A percentile compares a stretch with the other conserved stretches of the same genome.
Evolutionary conservation across 2,113 vertebrate genomes (phyloP).

Genomic region (Tragulus kanchil): DNA sequence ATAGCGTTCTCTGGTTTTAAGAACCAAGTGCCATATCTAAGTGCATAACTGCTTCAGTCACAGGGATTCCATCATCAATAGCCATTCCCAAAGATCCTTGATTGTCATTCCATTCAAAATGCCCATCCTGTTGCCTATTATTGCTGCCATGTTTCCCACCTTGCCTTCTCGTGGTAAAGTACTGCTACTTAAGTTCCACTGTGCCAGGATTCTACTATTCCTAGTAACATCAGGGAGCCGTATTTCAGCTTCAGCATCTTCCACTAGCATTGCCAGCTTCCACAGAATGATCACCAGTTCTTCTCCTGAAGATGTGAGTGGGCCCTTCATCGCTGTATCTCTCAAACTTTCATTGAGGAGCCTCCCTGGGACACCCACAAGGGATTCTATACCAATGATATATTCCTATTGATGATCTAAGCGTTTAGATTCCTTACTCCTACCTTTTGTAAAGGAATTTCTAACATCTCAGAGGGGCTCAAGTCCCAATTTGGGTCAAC

Average conservation of each 20-base stretch:
- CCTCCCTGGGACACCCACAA: constrained; percentile 6
- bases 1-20: neutral
- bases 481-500: neutral
- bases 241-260: neutral
- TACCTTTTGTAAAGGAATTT: neutral
- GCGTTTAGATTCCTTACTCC: neutral
- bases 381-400: neutral
- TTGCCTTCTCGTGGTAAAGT: neutral
- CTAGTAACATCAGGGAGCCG: neutral
- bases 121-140: neutral
- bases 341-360: neutral
- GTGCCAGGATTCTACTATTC: neutral
- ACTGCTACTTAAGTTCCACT: neutral
- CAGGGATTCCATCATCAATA: neutral
- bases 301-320: neutral
- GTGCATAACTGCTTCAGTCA: neutral
- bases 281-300: neutral
- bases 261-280: neutral
- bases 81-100: neutral
- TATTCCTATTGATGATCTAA: neutral
- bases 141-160: neutral
- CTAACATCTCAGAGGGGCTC: neutral
- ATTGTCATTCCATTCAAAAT: neutral
- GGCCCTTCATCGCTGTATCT: neutral
- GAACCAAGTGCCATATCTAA: constrained; percentile 9